A percentile compares a stretch with the other conserved stretches of the same genome.
phyloP scores from a whole-genome alignment of 2,113 vertebrate species.

The Thomomys bottae region DNA sequence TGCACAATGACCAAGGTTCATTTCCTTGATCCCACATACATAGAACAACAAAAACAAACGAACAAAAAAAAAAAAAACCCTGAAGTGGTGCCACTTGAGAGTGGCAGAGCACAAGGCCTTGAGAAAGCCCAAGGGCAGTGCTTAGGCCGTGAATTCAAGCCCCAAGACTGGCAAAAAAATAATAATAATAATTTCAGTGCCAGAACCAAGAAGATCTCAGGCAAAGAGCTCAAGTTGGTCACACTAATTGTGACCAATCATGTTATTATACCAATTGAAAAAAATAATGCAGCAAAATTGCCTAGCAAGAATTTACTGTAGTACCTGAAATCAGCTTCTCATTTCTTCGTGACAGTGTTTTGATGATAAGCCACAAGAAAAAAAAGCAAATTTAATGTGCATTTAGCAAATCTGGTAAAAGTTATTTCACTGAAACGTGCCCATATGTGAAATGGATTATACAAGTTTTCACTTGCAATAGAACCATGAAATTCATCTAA shows the following conservation, averaged over 20 bases:
- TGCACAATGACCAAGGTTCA: too few species aligned
- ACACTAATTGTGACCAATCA: neutral
- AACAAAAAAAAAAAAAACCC: too few species aligned
- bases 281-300: constrained; percentile 38
- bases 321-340: constrained; percentile 55
- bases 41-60: too few species aligned
- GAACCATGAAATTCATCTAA: constrained; percentile 39
- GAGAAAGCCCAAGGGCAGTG: too few species aligned
- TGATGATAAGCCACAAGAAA: constrained; percentile 50
- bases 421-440: constrained; percentile 65
- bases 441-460: constrained; percentile 58
- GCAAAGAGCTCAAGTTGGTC: neutral
- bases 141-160: too few species aligned
- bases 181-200: too few species aligned
- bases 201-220: neutral
- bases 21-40: too few species aligned
- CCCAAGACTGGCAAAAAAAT: too few species aligned
- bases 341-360: constrained; percentile 61
- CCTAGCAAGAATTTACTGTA: constrained; percentile 59
- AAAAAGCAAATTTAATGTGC: constrained; percentile 62
- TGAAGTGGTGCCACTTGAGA: too few species aligned
- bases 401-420: constrained; percentile 68
- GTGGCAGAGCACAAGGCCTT: too few species aligned
- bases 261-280: constrained; percentile 62
- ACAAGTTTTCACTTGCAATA: constrained; percentile 53